phyloP scores from a whole-genome alignment of 1,140 invertebrate species.

The Neoseiulus cucumeris region DNA sequence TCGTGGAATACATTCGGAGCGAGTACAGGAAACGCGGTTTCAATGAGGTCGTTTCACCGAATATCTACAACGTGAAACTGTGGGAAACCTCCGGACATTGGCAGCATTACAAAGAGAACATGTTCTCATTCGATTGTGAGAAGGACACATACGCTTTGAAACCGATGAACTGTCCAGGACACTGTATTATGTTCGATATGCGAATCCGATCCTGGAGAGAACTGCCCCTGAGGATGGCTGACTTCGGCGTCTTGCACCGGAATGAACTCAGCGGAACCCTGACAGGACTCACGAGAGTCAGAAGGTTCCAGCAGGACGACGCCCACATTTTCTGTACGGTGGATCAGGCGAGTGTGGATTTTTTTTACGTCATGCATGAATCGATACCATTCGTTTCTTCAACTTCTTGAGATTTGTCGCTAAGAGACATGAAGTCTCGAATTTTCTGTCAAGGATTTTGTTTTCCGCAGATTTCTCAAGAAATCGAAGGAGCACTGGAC shows the following conservation, averaged over 20 bases:
- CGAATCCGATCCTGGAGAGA: slow-evolving; percentile 78
- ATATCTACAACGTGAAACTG: slow-evolving; percentile 88
- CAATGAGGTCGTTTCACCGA: slow-evolving; percentile 87
- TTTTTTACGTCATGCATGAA: too few relatives aligned
- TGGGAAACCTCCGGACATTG: slow-evolving; percentile 98
- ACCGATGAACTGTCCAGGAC: slow-evolving; percentile 98
- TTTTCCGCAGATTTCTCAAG: slow-evolving; percentile 42
- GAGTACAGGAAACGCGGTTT: slow-evolving; percentile 88
- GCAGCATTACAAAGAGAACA: slow-evolving; percentile 88
- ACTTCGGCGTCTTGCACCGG: slow-evolving; percentile 92
- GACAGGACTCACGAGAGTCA: slow-evolving; percentile 77
- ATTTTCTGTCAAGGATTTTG: too few relatives aligned
- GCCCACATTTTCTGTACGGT: slow-evolving; percentile 91
- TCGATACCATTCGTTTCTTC: too few relatives aligned
- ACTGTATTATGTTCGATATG: slow-evolving; percentile 78
- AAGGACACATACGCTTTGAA: slow-evolving; percentile 95
- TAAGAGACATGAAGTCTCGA: too few relatives aligned
- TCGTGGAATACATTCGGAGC: slow-evolving; percentile 63
- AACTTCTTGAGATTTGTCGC: too few relatives aligned
- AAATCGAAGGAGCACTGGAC: slow-evolving; percentile 62
- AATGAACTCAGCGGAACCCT: slow-evolving; percentile 91
- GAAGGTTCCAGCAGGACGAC: slow-evolving; percentile 96
- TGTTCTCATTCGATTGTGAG: slow-evolving; percentile 92
- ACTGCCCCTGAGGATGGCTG: slow-evolving; percentile 76
- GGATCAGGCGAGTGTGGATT: slow-evolving; percentile 41